Percentiles rank a stretch among this genome's conserved stretches.
Conservation (phyloP, 2,797 vertebrate species). For the Glossophaga mutica region DNA sequence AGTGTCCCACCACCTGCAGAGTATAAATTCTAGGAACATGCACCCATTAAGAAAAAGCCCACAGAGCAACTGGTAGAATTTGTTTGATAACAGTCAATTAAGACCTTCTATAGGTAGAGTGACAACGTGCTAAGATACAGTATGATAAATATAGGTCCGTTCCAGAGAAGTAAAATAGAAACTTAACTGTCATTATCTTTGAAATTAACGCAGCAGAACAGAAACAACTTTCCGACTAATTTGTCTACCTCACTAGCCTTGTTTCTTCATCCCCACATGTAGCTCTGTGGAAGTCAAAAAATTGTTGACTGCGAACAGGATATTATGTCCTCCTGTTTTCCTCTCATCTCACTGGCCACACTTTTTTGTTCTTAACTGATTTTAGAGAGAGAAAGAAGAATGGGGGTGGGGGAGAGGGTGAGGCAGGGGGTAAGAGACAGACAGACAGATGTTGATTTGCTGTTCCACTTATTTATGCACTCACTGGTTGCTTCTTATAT, state of each 20-base stretch:
- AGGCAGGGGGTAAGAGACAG: too few species aligned
- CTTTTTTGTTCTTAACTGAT: background rate
- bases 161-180: slow-evolving; percentile 67
- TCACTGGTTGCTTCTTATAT: background rate
- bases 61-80: background rate
- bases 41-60: background rate
- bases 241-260: background rate
- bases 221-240: slow-evolving; percentile 54
- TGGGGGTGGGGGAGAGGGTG: too few species aligned
- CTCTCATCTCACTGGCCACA: background rate
- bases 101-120: slow-evolving; percentile 10
- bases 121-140: slow-evolving; percentile 41
- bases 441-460: background rate
- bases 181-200: slow-evolving; percentile 18
- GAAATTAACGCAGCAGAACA: slow-evolving; percentile 39
- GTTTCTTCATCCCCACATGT: background rate
- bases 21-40: background rate
- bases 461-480: background rate
- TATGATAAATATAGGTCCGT: slow-evolving; percentile 60
- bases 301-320: background rate
- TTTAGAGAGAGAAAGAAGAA: background rate
- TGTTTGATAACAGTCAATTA: background rate
- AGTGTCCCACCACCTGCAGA: background rate
- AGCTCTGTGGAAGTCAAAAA: background rate
- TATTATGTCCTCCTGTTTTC: background rate